Conservation (phyloP, 2,888 invertebrate species). For the Lithophane leautieri region DNA sequence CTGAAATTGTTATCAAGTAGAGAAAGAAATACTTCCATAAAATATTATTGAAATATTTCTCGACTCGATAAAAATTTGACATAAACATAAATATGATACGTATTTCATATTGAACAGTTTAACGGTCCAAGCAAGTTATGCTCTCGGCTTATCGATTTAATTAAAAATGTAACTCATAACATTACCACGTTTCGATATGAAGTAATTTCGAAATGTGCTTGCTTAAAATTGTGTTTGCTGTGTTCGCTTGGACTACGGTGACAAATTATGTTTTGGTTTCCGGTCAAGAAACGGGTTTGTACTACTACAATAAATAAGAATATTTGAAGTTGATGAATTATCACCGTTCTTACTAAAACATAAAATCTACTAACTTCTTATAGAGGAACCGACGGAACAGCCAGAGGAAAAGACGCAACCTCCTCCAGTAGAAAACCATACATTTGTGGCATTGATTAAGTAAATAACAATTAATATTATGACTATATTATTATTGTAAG, state of each 20-base stretch:
- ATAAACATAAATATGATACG: conserved; percentile 20
- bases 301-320: neutral
- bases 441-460: conserved; percentile 60
- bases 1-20: neutral
- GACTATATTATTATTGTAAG: neutral
- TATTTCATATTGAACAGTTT: conserved; percentile 36
- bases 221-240: conserved; percentile 57
- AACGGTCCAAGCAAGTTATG: conserved; percentile 36
- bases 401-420: conserved; percentile 7
- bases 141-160: conserved; percentile 71
- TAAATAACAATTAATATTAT: conserved; percentile 21
- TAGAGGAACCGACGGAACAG: neutral
- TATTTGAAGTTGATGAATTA: neutral
- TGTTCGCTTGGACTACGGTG: conserved; percentile 35
- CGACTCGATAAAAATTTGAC: too few relatives aligned
- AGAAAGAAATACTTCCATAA: neutral
- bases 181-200: conserved; percentile 66
- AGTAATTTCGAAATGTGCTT: conserved; percentile 75
- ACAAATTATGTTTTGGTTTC: conserved; percentile 52
- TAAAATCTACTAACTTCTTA: neutral
- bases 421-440: conserved; percentile 28
- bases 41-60: neutral
- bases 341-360: neutral
- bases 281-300: conserved; percentile 29
- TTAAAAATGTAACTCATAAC: conserved; percentile 68